Evolutionary conservation across 2,797 vertebrate genomes (phyloP), one percentile per base, ranked within the genome.

Genomic region (Gymnodraco acuticeps): DNA sequence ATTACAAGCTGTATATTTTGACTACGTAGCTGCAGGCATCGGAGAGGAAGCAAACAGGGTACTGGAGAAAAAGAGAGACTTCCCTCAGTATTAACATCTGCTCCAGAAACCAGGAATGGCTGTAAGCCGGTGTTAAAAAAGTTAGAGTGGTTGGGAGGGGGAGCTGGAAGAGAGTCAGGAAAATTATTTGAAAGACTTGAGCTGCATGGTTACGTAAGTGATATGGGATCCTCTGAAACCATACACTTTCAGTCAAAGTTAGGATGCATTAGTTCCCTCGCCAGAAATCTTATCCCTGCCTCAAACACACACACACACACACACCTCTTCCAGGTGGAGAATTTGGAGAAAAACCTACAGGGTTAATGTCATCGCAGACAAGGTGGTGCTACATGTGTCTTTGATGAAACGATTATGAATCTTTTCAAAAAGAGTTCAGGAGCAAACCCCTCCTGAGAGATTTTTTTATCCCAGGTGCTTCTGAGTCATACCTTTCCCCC

Each of bases 121-220:
- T 78, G 61, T 89, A 83, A 91, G 81, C 78, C 16, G 64, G 73
- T 77, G 73, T 87, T 84, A 23, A 77, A 90, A 89, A 86, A 88
- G 53, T 71, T 86, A 68, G 78, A n/a, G 64, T 41, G 75, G 52
- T 66, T 70, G 76, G 87, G 82, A 86, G 78, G 81, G 60, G 72
- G 79, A 68, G 77, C 45, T 73, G 63, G 74, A 70, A 73, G 79
- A 64, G 69, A 77, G 78, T 84, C 75, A 79, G 81, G 75, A 88
- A 62, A 80, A 85, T 89, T 89, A 87, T 88, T 92, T 87, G 67
- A 84, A 71, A 82, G 87, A 86, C 82, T 87, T 80, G 81, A 88
- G 79, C 85, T 88, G 83, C 84, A 82, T 87, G 80, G 86, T 93
- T 93, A 89, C 54, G 46, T 89, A 92, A 93, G 76, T 77, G 85